A percentile compares a stretch with the other conserved stretches of the same genome.
Conservation (phyloP, 2,113 vertebrate species). For the Aptenodytes patagonicus region DNA sequence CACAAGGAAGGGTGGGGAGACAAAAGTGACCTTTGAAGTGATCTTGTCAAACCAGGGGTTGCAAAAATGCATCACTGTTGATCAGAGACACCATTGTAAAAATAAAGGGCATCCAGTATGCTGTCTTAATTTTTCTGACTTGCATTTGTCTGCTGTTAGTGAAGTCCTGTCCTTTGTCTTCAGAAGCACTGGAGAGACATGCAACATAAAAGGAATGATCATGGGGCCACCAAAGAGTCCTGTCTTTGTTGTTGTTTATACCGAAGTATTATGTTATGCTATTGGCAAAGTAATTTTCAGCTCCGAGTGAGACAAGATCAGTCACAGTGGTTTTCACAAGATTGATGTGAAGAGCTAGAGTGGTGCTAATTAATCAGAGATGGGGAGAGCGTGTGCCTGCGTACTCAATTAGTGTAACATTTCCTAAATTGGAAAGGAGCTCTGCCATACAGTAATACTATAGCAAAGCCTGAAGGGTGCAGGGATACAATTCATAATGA, state of each 20-base stretch:
- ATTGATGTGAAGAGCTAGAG: conserved; percentile 70
- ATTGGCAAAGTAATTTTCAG: conserved; percentile 78
- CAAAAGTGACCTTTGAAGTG: background rate
- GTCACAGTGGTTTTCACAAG: conserved; percentile 72
- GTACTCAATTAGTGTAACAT: conserved; percentile 71
- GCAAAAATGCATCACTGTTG: background rate
- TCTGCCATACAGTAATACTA: background rate
- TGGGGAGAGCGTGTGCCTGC: conserved; percentile 73
- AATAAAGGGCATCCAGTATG: background rate
- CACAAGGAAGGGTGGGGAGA: background rate
- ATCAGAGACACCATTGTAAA: conserved; percentile 14
- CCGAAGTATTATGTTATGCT: conserved; percentile 65
- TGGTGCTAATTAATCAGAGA: conserved; percentile 87
- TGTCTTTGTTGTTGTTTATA: conserved; percentile 70
- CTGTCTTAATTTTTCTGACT: conserved; percentile 16
- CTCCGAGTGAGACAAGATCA: conserved; percentile 73
- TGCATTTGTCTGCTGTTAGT: background rate
- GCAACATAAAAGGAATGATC: conserved; percentile 47
- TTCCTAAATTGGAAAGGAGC: conserved; percentile 65
- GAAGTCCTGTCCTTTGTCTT: conserved; percentile 57
- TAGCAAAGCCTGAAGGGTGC: background rate
- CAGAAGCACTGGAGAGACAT: conserved; percentile 53
- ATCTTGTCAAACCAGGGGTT: background rate
- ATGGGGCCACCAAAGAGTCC: conserved; percentile 1
- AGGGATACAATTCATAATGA: background rate